These are phyloP conservation scores for Holotrichia oblita DNA, from an alignment of 1,140 invertebrate species.

Conservation along the genomic window DNA sequence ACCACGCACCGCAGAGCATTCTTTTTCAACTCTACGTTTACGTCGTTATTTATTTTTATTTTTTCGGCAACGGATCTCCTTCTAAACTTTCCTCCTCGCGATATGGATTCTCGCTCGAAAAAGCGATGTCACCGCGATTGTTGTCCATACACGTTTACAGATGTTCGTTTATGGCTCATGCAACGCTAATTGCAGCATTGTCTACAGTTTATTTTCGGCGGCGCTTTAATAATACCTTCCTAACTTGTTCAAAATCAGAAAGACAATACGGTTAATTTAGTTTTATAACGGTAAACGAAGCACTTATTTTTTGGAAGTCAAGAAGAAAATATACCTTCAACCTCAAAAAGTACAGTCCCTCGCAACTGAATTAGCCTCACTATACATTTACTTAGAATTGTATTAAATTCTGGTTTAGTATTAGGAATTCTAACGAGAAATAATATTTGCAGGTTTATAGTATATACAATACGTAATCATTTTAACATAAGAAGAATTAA, in stretches of 20 bases:
- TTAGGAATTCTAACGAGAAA: too few species aligned
- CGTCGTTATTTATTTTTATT: background rate
- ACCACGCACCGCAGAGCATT: background rate
- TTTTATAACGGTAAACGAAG: background rate
- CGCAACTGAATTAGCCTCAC: too few species aligned
- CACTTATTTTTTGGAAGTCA: background rate
- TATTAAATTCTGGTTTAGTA: too few species aligned
- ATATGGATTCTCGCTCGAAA: conserved; percentile 5
- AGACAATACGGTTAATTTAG: background rate
- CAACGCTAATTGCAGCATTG: background rate
- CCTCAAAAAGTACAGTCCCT: too few species aligned
- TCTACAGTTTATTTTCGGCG: background rate
- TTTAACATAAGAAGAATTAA: too few species aligned
- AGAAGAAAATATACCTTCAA: background rate
- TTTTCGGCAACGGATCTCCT: conserved; percentile 22
- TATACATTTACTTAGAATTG: too few species aligned
- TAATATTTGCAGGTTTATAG: too few species aligned
- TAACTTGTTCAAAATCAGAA: background rate
- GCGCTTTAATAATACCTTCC: background rate
- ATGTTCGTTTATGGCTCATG: background rate
- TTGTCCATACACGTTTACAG: background rate
- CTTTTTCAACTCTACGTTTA: background rate
- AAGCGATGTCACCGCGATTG: conserved; percentile 19
- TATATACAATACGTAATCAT: too few species aligned
- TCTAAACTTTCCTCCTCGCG: conserved; percentile 25